Conservation (phyloP, 2,797 vertebrate species). For the Bucorvus abyssinicus region DNA sequence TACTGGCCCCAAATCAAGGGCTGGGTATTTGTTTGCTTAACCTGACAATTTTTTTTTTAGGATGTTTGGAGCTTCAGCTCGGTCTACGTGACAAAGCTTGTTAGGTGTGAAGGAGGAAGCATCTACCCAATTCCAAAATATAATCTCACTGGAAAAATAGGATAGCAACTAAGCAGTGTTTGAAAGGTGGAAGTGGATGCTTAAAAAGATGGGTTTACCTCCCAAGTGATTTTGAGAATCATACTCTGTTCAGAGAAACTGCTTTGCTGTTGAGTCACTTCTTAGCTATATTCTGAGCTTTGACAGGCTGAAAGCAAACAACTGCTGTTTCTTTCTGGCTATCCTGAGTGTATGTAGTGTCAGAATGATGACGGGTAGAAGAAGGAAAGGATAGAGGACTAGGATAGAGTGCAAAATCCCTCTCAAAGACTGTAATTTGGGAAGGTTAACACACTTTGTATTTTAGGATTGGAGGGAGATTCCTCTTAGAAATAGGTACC, state of each 20-base stretch:
- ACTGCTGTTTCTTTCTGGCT: neutral
- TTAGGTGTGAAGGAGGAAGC: neutral
- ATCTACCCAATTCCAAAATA: neutral
- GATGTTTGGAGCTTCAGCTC: neutral
- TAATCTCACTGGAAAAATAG: neutral
- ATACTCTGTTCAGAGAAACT: neutral
- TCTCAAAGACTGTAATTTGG: neutral
- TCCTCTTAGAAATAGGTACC: neutral
- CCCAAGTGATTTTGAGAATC: neutral
- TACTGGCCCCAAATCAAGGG: neutral
- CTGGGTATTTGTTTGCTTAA: neutral
- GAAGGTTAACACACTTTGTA: neutral
- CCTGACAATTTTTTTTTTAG: neutral
- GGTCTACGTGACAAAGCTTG: neutral
- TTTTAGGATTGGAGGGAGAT: neutral
- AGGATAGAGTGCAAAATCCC: neutral
- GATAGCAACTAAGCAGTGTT: neutral
- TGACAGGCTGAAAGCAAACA: neutral
- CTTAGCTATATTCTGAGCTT: neutral
- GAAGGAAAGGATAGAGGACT: neutral
- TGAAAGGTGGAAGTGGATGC: neutral
- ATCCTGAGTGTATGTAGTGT: neutral
- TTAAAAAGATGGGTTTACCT: neutral
- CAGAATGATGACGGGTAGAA: neutral
- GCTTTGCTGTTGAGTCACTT: neutral